Percentiles rank a stretch among this genome's conserved stretches.
Conservation (phyloP, 2,797 vertebrate species). For the Acipenser transmontanus region DNA sequence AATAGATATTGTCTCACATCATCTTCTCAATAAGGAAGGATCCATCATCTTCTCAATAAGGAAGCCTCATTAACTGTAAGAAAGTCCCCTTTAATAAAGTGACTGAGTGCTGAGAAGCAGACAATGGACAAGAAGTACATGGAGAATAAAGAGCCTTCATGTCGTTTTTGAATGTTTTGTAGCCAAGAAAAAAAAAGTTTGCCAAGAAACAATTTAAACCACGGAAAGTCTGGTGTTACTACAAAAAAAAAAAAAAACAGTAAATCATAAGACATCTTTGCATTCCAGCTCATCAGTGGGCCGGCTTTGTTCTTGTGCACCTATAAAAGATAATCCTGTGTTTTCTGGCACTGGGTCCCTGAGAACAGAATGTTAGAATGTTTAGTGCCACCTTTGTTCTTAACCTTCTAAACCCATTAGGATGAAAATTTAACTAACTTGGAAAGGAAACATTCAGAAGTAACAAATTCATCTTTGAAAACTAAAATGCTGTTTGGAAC, state of each 20-base stretch:
- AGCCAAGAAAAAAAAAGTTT: slow-evolving; percentile 12
- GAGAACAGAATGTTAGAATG: slow-evolving; percentile 3
- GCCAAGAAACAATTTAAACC: slow-evolving; percentile 31
- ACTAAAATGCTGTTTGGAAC: too few species aligned
- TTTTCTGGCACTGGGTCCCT: slow-evolving; percentile 18
- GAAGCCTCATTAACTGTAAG: not conserved
- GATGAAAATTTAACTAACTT: not conserved
- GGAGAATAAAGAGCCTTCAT: not conserved
- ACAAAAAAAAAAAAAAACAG: slow-evolving; percentile 22
- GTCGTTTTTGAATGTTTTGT: too few species aligned
- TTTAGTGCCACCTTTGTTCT: slow-evolving; percentile 1
- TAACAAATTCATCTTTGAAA: not conserved
- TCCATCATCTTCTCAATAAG: too few species aligned
- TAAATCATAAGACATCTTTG: slow-evolving; percentile 41
- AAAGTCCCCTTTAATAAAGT: not conserved
- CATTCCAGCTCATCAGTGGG: slow-evolving; percentile 41
- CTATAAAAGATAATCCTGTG: not conserved
- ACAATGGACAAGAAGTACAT: not conserved
- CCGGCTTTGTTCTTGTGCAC: slow-evolving; percentile 38
- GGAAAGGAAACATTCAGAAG: slow-evolving; percentile 5
- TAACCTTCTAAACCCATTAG: not conserved
- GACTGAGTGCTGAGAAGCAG: too few species aligned
- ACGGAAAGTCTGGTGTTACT: slow-evolving; percentile 20
- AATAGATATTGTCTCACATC: too few species aligned
- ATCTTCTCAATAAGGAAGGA: too few species aligned